Base-by-base conservation (phyloP, 2,113 vertebrate species). In the Ptyas mucosa region DNA sequence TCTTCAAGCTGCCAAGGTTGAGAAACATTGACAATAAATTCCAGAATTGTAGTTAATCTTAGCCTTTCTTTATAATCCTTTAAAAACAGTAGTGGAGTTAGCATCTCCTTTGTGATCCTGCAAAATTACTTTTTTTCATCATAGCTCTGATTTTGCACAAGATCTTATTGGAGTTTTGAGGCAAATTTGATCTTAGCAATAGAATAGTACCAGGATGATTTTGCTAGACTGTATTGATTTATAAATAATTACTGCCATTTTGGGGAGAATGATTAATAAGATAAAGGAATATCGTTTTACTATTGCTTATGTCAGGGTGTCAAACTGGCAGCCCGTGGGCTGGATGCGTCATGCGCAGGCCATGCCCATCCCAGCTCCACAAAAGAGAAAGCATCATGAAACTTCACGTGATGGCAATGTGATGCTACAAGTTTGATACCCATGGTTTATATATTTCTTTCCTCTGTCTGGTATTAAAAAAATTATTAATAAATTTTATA, bases 401-500 rank as follows among this genome's bases (percentile, higher is more conserved):
- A 15, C 53, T 54, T 54, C 53, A 54, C 15, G 1, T 15, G 53
- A 54, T 54, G 53, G 53, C 53, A 54, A 54, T 3, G 15, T 54
- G 53, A 18, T 0, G 15, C 15, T 15, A 54, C 53, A 54, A 54
- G 53, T 54, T 18, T 54, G 3, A 54, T 54, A 54, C 53, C 3
- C 53, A 3, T 54, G 53, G 2, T 18, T 81, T 81, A 81, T 81
- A 81, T 81, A 39, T 81, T 81, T 34, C 12, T 75, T 75, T 75
- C n/a, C 34, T 20, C 69, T 75, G 15, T 39, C 69, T 81, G 15
- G 3, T 81, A 95, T 39, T 91, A 15, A 92, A 61, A 61, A 53
- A 89, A 61, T 94, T 90, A 49, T 91, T 34, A 81, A 91, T 94
- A 91, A 88, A 94, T 85, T 96, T 46, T 3, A 95, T 96, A 95